Evolutionary conservation across 2,888 invertebrate genomes (phyloP), one percentile per base, ranked within the genome.

Genomic region (Barypeithes pellucidus): DNA sequence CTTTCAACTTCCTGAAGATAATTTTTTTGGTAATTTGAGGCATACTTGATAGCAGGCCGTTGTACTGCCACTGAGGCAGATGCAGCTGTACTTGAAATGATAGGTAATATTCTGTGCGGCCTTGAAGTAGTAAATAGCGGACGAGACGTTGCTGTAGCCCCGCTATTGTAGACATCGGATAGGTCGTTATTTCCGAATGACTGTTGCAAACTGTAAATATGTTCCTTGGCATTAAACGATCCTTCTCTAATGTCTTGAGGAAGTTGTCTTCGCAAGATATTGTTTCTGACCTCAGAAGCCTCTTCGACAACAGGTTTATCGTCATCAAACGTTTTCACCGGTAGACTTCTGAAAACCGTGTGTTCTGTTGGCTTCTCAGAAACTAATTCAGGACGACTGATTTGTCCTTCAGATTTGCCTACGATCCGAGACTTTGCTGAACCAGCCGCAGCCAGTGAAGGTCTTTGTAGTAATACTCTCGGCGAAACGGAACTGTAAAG

Each of bases 101-200:
- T 68, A 36, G 18, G 75, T 50, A 29, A 67, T 43, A 79, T 90
- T 82, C 79, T 91, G 0, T 91, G 88, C 22, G 91, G 86, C 0
- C 90, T 89, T 0, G 90, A 90, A 0, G 92, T 92, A 0, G 92
- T 92, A 78, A 92, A 92, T 14, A 93, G 83, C 0, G 92, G 92
- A 36, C 92, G 86, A 4, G 91, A 89, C 24, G 91, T 89, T 69
- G 89, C 90, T 16, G 90, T 90, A 12, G 91, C 84, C 22, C 91
- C 90, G 39, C 90, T 89, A 36, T 91, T 92, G 77, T 92, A 93
- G 0, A 93, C 91, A 79, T 92, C 92, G 1, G 91, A 88, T 3
- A 90, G 88, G 81, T 93, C 93, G 77, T 91, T 91, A 14, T 69
- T 67, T 11, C 90, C 90, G 18, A 88, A 86, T 0, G 89, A 89